Conservation (phyloP, 2,888 invertebrate genomes). For the Limnephilus marmoratus region DNA sequence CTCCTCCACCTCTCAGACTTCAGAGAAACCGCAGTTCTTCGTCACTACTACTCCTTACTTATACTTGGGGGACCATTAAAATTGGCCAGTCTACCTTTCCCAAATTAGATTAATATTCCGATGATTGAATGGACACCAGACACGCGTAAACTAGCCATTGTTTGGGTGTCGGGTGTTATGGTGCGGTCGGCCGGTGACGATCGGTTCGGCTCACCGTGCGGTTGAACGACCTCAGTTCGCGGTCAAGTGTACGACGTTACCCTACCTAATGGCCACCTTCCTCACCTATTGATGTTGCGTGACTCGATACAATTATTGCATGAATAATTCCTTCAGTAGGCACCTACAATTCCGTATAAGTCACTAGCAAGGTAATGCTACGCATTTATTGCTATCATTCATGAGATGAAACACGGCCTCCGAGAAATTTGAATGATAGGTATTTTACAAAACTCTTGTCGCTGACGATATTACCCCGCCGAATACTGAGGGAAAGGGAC, state of each 20-base stretch:
- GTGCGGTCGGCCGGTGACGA: background rate
- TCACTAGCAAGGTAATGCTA: background rate
- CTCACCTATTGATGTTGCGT: background rate
- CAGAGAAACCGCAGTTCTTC: background rate
- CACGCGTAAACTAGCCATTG: background rate
- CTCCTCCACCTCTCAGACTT: background rate
- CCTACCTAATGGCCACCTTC: background rate
- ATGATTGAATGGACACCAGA: background rate
- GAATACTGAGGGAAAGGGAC: too few species aligned
- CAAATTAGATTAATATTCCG: background rate
- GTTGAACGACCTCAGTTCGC: conserved; percentile 2
- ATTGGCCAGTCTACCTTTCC: background rate
- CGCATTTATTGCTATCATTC: background rate
- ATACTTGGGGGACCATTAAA: background rate
- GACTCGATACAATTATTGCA: background rate
- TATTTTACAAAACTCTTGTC: too few species aligned
- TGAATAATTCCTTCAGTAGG: background rate
- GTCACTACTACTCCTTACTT: background rate
- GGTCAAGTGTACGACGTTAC: background rate
- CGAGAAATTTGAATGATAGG: too few species aligned
- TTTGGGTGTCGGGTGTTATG: background rate
- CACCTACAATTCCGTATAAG: background rate
- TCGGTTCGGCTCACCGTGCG: background rate
- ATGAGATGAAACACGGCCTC: background rate
- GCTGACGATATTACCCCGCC: too few species aligned